These are phyloP conservation scores for Phoenicopterus ruber DNA, from an alignment of 2,113 vertebrate species.

Conservation along the genomic window DNA sequence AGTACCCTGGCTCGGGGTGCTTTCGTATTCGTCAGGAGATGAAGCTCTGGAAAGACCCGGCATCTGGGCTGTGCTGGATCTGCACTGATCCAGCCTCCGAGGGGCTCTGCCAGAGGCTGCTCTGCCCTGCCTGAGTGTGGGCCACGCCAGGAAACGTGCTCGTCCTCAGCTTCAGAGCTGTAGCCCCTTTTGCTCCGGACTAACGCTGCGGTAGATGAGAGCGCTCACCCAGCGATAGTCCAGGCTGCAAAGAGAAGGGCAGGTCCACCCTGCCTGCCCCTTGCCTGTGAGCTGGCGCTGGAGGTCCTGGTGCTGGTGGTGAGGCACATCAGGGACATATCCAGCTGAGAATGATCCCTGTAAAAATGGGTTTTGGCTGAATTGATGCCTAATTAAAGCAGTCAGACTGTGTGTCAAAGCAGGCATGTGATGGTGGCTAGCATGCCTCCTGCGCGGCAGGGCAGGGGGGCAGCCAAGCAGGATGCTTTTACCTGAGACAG, in stretches of 20 bases:
- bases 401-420: not conserved
- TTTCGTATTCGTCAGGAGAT: not conserved
- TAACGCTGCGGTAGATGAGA: not conserved
- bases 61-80: not conserved
- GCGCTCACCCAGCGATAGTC: fast-evolving
- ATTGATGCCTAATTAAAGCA: not conserved
- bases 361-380: not conserved
- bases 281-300: fast-evolving
- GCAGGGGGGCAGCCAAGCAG: not conserved
- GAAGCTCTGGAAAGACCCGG: not conserved
- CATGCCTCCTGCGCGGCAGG: not conserved
- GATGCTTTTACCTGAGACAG: not conserved
- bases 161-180: not conserved
- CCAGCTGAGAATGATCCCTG: not conserved
- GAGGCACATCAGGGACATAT: not conserved
- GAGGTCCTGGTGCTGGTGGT: not conserved
- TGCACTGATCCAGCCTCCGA: not conserved
- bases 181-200: not conserved
- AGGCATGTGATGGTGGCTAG: not conserved
- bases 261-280: not conserved
- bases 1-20: not conserved
- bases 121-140: not conserved
- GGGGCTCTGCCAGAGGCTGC: not conserved
- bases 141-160: no score
- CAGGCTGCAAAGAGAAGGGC: not conserved